Evolutionary conservation across 2,113 vertebrate species (phyloP).

Genomic region (Coracopsis vasa): DNA sequence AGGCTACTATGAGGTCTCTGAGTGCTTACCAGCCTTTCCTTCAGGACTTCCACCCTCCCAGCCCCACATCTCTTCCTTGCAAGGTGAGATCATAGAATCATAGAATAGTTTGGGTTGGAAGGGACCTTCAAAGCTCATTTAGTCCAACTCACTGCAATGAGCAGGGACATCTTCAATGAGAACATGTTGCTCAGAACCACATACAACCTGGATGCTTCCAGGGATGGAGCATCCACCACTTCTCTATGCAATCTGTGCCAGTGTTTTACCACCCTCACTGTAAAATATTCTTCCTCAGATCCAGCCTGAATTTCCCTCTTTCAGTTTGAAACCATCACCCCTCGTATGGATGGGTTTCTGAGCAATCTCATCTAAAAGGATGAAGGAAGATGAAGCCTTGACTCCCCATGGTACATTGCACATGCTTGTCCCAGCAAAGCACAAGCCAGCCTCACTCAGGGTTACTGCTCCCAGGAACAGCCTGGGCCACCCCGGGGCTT

Average conservation of each 20-base stretch:
- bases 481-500: not conserved
- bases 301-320: not conserved
- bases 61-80: accelerated
- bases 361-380: not conserved
- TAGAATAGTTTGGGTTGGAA: not conserved
- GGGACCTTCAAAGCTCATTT: not conserved
- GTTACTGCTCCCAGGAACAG: not conserved
- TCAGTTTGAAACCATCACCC: not conserved
- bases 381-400: not conserved
- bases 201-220: not conserved
- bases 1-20: not conserved
- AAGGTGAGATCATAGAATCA: not conserved
- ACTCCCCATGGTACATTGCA: not conserved
- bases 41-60: accelerated
- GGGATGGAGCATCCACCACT: not conserved
- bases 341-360: not conserved
- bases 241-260: not conserved
- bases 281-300: not conserved
- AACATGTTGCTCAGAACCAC: not conserved
- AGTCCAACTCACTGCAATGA: not conserved
- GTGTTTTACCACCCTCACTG: not conserved
- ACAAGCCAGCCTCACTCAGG: not conserved
- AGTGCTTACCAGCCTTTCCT: not conserved
- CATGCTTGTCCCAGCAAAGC: not conserved
- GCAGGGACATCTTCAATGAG: not conserved